Evolutionary conservation across 2,797 vertebrate species (phyloP).

Genomic region (Pseudomugil gertrudae): DNA sequence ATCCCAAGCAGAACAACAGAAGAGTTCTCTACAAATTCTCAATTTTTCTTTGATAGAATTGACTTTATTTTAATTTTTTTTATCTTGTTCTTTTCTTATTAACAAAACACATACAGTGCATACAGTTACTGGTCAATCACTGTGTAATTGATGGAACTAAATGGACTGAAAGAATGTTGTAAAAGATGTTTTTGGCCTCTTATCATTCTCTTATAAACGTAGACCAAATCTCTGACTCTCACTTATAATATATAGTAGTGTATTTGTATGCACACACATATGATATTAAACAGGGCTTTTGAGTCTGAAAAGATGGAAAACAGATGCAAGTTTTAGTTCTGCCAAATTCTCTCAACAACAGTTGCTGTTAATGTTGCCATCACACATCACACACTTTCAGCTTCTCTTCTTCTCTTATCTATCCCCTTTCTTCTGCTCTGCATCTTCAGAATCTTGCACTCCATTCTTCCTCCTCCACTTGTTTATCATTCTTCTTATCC

Average conservation of each 20-base stretch:
- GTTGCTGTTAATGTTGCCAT: slow-evolving; percentile 39
- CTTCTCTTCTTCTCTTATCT: slow-evolving; percentile 12
- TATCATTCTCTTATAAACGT: slow-evolving; percentile 20
- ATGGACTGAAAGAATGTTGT: slow-evolving; percentile 34
- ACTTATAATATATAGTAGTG: slow-evolving; percentile 31
- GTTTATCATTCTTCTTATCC: slow-evolving; percentile 17
- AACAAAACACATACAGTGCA: too few species aligned
- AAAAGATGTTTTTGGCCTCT: slow-evolving; percentile 39
- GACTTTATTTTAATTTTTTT: too few species aligned
- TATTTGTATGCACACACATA: neutral
- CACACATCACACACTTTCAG: slow-evolving; percentile 43
- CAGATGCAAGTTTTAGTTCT: slow-evolving; percentile 52
- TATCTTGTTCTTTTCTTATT: too few species aligned
- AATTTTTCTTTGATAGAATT: too few species aligned
- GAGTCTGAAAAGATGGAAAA: slow-evolving; percentile 45
- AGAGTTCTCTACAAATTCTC: too few species aligned
- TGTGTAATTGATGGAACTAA: slow-evolving; percentile 42
- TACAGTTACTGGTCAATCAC: slow-evolving; percentile 64
- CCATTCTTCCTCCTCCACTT: slow-evolving; percentile 18
- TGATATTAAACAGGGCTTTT: slow-evolving; percentile 14
- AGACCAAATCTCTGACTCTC: slow-evolving; percentile 23
- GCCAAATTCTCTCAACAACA: slow-evolving; percentile 53
- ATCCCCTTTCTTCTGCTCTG: neutral
- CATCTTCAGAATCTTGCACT: slow-evolving; percentile 17
- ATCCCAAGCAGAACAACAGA: too few species aligned